Conservation (phyloP, 2,113 vertebrate species). For the Hippocampus mohnikei region DNA sequence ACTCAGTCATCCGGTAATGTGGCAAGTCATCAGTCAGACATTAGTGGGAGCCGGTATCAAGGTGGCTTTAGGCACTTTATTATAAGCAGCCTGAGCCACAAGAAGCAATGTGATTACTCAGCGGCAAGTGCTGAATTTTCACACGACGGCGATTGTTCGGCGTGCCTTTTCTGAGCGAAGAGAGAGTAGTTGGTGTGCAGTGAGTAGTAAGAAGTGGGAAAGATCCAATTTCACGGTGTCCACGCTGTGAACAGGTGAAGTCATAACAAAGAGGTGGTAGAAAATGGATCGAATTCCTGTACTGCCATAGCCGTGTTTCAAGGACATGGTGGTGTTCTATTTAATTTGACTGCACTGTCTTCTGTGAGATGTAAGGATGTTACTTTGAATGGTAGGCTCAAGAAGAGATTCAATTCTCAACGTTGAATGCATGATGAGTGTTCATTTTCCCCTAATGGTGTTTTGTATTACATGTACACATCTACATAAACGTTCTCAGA, state of each 20-base stretch:
- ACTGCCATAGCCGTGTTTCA: background rate
- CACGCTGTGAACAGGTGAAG: background rate
- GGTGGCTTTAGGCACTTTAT: slow-evolving; percentile 20
- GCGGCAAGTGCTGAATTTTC: background rate
- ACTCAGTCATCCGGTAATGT: slow-evolving; percentile 11
- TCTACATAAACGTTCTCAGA: no score
- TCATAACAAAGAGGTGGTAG: background rate
- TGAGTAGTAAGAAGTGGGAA: background rate
- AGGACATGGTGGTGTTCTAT: no score
- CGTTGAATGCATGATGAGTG: no score
- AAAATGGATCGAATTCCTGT: background rate
- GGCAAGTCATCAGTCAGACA: slow-evolving; percentile 23
- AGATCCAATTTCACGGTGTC: background rate
- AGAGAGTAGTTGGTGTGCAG: no score
- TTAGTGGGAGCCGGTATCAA: background rate
- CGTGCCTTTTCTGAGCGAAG: background rate
- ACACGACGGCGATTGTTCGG: background rate
- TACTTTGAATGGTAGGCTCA: no score
- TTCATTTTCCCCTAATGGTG: no score
- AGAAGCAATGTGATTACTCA: slow-evolving; percentile 31
- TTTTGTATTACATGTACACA: no score
- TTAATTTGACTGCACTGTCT: no score
- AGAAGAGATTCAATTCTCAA: no score
- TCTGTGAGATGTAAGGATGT: no score
- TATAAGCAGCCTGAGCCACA: slow-evolving; percentile 3